Evolutionary conservation across 1,140 invertebrate species (phyloP).

Genomic region (Formica selysi): DNA sequence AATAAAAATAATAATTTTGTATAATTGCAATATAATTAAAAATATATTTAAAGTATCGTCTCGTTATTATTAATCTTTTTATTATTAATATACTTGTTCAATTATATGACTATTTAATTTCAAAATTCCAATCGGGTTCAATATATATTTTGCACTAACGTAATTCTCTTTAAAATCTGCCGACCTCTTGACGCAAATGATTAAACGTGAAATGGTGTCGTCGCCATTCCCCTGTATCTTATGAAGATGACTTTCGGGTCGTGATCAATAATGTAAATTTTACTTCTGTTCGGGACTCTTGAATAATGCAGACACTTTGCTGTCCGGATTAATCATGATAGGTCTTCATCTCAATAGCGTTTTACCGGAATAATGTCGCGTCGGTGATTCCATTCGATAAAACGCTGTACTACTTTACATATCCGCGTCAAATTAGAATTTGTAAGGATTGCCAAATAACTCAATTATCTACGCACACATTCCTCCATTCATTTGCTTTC

Average conservation of each 20-base stretch:
- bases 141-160: background rate
- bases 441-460: background rate
- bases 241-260: slow-evolving; percentile 34
- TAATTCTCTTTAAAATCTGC: background rate
- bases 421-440: slow-evolving; percentile 30
- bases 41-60: too few relatives aligned
- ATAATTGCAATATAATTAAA: too few relatives aligned
- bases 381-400: background rate
- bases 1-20: background rate
- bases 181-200: background rate
- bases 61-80: too few relatives aligned
- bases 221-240: background rate
- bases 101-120: background rate
- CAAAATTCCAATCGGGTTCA: background rate
- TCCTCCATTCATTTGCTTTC: background rate
- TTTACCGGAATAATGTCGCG: slow-evolving; percentile 3
- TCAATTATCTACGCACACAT: background rate
- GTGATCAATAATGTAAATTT: slow-evolving; percentile 71
- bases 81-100: too few relatives aligned
- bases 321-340: slow-evolving; percentile 33
- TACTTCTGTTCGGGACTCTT: slow-evolving; percentile 41
- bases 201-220: background rate
- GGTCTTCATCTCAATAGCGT: slow-evolving; percentile 20
- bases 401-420: slow-evolving; percentile 22
- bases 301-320: slow-evolving; percentile 59